Evolutionary conservation across 30 jellyfish, hydroid and myxozoan species (phyloP).

Genomic region (Nemopilema nomurai): DNA sequence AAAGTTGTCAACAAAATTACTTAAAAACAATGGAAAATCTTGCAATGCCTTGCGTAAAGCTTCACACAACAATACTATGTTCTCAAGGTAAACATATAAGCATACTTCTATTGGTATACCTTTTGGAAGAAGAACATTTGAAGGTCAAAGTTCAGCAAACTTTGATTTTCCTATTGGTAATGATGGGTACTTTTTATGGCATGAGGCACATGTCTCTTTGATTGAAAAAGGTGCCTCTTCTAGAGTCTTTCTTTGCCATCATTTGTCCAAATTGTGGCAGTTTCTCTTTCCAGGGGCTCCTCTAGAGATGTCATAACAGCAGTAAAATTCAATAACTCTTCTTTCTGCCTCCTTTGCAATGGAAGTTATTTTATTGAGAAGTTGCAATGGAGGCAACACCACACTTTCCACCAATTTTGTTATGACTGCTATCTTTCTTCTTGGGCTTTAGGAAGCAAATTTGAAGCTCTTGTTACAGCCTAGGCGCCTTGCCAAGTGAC

Average conservation of each 20-base stretch:
- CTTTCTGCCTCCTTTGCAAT: not conserved
- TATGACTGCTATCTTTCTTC: not conserved
- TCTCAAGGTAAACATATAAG: constrained; percentile 55
- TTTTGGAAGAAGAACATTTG: constrained; percentile 40
- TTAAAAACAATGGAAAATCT: constrained; percentile 55
- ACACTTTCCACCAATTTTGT: not conserved
- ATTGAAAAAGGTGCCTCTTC: not conserved
- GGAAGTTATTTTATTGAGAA: not conserved
- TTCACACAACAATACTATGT: constrained; percentile 51
- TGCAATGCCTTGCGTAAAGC: constrained; percentile 58
- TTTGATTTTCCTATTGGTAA: constrained; percentile 9
- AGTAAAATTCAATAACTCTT: not conserved
- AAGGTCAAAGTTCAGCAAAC: constrained; percentile 23
- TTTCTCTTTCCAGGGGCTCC: not conserved
- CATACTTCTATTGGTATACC: constrained; percentile 48
- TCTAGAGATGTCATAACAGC: not conserved
- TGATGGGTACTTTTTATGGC: constrained; percentile 5
- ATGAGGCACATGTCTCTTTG: constrained; percentile 1
- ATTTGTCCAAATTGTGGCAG: not conserved
- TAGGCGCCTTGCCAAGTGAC: no score
- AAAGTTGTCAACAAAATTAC: constrained; percentile 51
- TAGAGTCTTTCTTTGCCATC: not conserved
- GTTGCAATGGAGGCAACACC: no score
- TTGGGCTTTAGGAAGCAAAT: no score
- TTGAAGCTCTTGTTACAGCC: no score